phyloP scores from a whole-genome alignment of 2,888 invertebrate species.

The Zaprionus obscuricornis region DNA sequence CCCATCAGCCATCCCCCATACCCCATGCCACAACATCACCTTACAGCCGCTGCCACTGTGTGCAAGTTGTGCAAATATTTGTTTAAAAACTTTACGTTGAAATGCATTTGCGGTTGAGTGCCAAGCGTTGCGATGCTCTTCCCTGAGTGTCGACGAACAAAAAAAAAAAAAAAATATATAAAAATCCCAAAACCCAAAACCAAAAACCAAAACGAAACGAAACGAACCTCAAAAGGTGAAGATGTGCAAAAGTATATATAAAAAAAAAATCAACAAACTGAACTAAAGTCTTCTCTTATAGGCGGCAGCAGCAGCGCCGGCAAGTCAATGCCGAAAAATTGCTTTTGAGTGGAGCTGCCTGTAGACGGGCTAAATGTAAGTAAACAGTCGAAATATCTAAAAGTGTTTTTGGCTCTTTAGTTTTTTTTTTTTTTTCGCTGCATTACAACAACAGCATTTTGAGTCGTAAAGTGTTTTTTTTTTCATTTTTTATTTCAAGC shows the following conservation, averaged over 20 bases:
- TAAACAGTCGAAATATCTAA: conserved; percentile 47
- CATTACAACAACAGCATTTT: too few species aligned
- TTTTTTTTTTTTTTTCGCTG: too few species aligned
- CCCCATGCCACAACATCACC: not conserved
- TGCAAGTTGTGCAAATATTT: conserved; percentile 79
- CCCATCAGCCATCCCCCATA: not conserved
- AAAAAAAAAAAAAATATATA: conserved; percentile 29
- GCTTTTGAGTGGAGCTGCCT: conserved; percentile 59
- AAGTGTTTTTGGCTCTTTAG: conserved; percentile 37
- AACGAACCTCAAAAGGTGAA: too few species aligned
- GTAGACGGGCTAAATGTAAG: conserved; percentile 53
- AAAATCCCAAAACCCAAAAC: too few species aligned
- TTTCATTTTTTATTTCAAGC: too few species aligned
- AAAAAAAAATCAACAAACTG: conserved; percentile 23
- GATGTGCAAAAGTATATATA: conserved; percentile 6
- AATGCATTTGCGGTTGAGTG: conserved; percentile 80
- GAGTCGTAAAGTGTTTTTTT: too few species aligned
- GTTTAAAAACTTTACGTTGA: conserved; percentile 76
- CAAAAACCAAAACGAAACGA: too few species aligned
- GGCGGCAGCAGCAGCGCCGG: too few species aligned
- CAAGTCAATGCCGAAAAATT: conserved; percentile 60
- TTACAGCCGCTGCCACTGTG: not conserved
- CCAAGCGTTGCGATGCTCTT: conserved; percentile 61
- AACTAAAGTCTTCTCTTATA: conserved; percentile 26
- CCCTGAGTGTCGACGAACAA: conserved; percentile 56